Base-by-base conservation (phyloP, 1,140 invertebrate genomes). In the Bombus polaris region DNA sequence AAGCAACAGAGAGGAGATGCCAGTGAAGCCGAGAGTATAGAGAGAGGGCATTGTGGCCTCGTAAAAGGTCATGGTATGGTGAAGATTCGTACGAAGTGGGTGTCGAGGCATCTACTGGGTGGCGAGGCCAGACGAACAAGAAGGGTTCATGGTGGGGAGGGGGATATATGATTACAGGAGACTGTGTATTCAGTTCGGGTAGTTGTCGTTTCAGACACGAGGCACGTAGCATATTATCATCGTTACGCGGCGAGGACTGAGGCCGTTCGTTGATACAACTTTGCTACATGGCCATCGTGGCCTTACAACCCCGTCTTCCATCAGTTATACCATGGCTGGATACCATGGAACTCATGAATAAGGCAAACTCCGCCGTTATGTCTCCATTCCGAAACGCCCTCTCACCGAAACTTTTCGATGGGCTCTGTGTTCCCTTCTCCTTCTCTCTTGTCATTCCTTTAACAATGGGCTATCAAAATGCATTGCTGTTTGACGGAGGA, bases 181-280 rank as follows among this genome's bases (percentile, higher is more conserved):
- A 70, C 42, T 86, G 86, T 91, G 89, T 91, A 90, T 91, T 89
- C 90, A 90, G 90, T 89, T 81, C 88, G 86, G 75, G 87, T 91
- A 81, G 88, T 90, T 85, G 88, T 91, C 90, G 90, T 91, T 91
- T 88, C 82, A 87, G 82, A 91, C 91, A 91, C 91, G 90, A 91
- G 81, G 88, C 91, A 91, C 91, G 91, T 91, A 91, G 91, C 91
- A 81, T 91, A 91, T 91, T 91, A 91, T 91, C 90, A 90, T 91
- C 91, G 90, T 91, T 91, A 91, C 88, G 90, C 90, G 81, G 77
- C 77, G 87, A 85, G 81, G 86, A 91, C 82, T 74, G 83, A 84
- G 88, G 81, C 90, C 90, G 90, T 89, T 89, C 88, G 86, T 88
- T 91, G 91, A 91, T 91, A 91, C 90, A 91, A 91, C 86, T 91